phyloP scores from a whole-genome alignment of 2,797 vertebrate species.

The Cyprinella venusta region DNA sequence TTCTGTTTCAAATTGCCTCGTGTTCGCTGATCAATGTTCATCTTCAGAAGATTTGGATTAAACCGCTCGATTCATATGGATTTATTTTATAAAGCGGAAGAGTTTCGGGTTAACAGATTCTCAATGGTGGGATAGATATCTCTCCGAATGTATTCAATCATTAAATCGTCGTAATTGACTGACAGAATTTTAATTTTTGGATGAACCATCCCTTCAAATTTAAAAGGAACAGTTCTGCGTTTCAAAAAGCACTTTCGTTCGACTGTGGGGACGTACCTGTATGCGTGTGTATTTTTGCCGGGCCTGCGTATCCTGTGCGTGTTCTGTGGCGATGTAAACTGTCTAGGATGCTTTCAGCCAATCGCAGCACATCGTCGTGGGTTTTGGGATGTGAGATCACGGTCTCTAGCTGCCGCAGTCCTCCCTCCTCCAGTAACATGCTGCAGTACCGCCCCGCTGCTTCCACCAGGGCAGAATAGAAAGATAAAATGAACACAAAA shows the following conservation, averaged over 20 bases:
- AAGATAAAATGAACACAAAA: constrained; percentile 6
- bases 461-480: constrained; percentile 26
- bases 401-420: constrained; percentile 89
- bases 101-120: not conserved
- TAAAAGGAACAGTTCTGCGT: not conserved
- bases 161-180: not conserved
- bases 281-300: constrained; percentile 58
- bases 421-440: constrained; percentile 98
- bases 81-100: not conserved
- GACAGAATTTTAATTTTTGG: not conserved
- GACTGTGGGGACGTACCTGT: constrained; percentile 46
- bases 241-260: not conserved
- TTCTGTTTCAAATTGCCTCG: not conserved
- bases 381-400: constrained; percentile 89
- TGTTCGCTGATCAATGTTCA: not conserved
- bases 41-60: not conserved
- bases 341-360: constrained; percentile 91
- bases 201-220: not conserved
- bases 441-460: constrained; percentile 93
- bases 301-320: constrained; percentile 84
- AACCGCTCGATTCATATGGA: not conserved
- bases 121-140: not conserved
- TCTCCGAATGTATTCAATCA: not conserved
- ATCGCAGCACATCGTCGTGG: constrained; percentile 87
- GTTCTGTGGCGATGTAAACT: constrained; percentile 90